Percentiles rank a stretch among this genome's conserved stretches.
Evolutionary conservation across 2,888 invertebrate species (phyloP).

Genomic region (Pocota personata): DNA sequence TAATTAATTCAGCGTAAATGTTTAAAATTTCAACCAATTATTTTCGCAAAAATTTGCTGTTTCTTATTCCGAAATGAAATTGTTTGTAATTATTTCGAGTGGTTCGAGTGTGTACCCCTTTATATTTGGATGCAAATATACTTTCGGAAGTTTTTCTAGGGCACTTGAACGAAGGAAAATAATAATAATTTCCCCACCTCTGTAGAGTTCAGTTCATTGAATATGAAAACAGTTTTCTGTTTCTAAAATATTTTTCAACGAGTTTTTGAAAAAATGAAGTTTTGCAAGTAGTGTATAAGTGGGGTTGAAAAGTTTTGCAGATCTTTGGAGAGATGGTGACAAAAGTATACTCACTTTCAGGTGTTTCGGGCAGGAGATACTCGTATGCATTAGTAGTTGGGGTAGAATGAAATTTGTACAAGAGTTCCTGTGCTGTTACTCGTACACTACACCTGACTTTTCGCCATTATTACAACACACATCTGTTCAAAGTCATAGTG

Average conservation of each 20-base stretch:
- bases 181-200: slow-evolving; percentile 1
- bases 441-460: no score
- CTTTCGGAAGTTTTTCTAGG: slow-evolving; percentile 25
- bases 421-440: no score
- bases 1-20: slow-evolving; percentile 10
- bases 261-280: slow-evolving; percentile 11
- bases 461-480: no score
- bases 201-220: slow-evolving; percentile 24
- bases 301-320: neutral
- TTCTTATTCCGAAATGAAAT: slow-evolving; percentile 5
- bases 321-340: neutral
- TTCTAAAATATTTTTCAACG: slow-evolving; percentile 13
- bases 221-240: slow-evolving; percentile 5
- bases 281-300: neutral
- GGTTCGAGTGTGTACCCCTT: slow-evolving; percentile 33
- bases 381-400: neutral
- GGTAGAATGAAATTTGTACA: neutral
- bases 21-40: slow-evolving; percentile 14
- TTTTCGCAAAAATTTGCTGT: slow-evolving; percentile 19
- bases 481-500: no score
- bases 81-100: slow-evolving; percentile 51
- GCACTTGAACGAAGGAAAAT: slow-evolving; percentile 36
- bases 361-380: neutral
- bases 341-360: neutral
- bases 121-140: slow-evolving; percentile 20